Evolutionary conservation across 2,888 invertebrate genomes (phyloP).

Genomic region (Hirtodrosophila trivittata): DNA sequence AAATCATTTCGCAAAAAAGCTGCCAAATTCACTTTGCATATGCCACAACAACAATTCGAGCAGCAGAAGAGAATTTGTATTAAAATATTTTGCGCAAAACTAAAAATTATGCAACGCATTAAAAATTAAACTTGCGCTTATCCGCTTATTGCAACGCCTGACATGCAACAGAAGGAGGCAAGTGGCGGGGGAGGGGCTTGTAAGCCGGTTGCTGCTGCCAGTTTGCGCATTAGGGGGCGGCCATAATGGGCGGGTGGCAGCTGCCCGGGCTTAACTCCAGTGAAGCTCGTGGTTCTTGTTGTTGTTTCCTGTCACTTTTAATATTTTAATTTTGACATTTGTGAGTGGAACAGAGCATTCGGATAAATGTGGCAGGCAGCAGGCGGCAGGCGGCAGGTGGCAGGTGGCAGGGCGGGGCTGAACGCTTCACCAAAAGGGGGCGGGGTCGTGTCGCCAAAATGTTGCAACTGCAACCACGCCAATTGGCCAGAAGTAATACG

Average conservation of each 20-base stretch:
- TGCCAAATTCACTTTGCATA: constrained; percentile 37
- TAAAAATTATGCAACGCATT: constrained; percentile 76
- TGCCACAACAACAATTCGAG: constrained; percentile 14
- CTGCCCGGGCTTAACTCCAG: too few relatives aligned
- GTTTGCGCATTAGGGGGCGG: not conserved
- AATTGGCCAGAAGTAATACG: constrained; percentile 69
- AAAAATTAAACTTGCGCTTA: constrained; percentile 78
- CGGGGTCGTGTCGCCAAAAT: constrained; percentile 34
- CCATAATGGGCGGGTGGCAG: too few relatives aligned
- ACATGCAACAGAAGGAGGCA: constrained; percentile 22
- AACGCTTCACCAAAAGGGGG: too few relatives aligned
- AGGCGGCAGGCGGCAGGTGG: too few relatives aligned
- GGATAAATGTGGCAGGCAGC: too few relatives aligned
- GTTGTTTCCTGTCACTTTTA: constrained; percentile 62
- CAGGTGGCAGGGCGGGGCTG: not conserved
- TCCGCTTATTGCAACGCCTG: constrained; percentile 75
- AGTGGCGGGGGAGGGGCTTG: not conserved
- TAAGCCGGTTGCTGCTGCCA: not conserved
- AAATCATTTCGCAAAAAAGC: constrained; percentile 48
- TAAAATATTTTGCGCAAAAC: constrained; percentile 68
- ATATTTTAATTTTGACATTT: constrained; percentile 76
- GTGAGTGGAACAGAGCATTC: not conserved
- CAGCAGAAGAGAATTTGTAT: constrained; percentile 45
- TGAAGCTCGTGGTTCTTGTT: too few relatives aligned
- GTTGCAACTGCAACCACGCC: constrained; percentile 54